Percentiles rank a stretch among this genome's conserved stretches.
Conservation (phyloP, 2,113 vertebrate species). For the Cinclus mexicanus region DNA sequence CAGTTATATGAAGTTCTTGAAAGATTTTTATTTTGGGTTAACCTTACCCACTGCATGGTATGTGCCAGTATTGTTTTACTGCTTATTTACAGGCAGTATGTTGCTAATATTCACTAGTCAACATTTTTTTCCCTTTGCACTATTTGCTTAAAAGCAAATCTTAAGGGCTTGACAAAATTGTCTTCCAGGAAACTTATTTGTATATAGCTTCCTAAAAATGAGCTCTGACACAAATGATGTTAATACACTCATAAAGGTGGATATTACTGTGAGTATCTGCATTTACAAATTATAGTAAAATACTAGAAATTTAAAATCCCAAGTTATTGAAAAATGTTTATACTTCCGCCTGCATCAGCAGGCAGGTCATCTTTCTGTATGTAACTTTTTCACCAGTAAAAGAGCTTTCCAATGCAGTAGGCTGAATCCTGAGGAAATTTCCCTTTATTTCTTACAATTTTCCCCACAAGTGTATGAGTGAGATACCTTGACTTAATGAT, state of each 20-base stretch:
- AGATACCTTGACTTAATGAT: conserved; percentile 54
- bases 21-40: background rate
- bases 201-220: background rate
- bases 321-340: background rate
- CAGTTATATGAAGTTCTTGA: background rate
- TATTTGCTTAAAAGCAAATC: background rate
- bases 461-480: conserved; percentile 1
- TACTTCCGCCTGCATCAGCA: background rate
- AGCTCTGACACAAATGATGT: background rate
- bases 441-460: conserved; percentile 35
- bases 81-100: background rate
- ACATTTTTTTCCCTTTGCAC: background rate
- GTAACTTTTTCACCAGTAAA: background rate
- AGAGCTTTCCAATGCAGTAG: background rate
- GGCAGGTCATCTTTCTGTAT: background rate
- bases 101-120: background rate
- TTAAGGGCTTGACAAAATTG: background rate
- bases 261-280: background rate
- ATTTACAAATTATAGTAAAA: background rate
- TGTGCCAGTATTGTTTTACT: background rate
- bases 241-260: background rate
- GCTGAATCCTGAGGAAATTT: conserved; percentile 20
- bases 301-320: background rate
- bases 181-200: background rate
- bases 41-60: background rate